phyloP scores from a whole-genome alignment of 2,113 vertebrate species.

The Beaufortia kweichowensis region DNA sequence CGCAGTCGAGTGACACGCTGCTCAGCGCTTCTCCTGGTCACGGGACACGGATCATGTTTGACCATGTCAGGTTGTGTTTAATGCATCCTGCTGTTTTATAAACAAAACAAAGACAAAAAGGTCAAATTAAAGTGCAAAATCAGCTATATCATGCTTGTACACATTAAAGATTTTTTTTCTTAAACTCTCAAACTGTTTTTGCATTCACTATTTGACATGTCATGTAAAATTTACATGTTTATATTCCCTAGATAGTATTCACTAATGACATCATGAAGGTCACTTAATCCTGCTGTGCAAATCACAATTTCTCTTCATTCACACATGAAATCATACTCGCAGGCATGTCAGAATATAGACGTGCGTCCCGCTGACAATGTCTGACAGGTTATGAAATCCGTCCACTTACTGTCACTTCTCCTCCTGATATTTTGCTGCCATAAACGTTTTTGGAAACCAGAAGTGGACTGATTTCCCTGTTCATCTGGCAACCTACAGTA shows the following conservation, averaged over 20 bases:
- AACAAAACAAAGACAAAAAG: not conserved
- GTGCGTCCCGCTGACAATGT: not conserved
- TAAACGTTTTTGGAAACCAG: not conserved
- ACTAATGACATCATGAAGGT: not conserved
- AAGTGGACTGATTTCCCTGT: too few relatives aligned
- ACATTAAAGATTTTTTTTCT: too few relatives aligned
- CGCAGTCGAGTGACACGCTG: not conserved
- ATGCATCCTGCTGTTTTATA: not conserved
- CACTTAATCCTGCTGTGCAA: not conserved
- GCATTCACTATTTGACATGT: too few relatives aligned
- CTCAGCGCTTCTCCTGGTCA: slow-evolving; percentile 22
- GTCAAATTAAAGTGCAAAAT: not conserved
- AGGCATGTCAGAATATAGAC: not conserved
- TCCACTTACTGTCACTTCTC: slow-evolving; percentile 5
- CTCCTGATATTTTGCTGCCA: slow-evolving; percentile 5
- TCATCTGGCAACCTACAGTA: too few relatives aligned
- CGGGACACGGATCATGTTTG: slow-evolving; percentile 22
- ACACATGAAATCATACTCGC: not conserved
- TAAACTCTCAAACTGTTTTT: too few relatives aligned
- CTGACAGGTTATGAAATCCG: slow-evolving; percentile 9
- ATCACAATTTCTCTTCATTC: not conserved
- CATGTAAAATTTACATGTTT: too few relatives aligned
- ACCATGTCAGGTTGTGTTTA: slow-evolving; percentile 38
- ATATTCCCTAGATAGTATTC: too few relatives aligned
- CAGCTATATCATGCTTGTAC: too few relatives aligned